phyloP scores from a whole-genome alignment of 2,797 vertebrate species.

The Ispidina lecontei region DNA sequence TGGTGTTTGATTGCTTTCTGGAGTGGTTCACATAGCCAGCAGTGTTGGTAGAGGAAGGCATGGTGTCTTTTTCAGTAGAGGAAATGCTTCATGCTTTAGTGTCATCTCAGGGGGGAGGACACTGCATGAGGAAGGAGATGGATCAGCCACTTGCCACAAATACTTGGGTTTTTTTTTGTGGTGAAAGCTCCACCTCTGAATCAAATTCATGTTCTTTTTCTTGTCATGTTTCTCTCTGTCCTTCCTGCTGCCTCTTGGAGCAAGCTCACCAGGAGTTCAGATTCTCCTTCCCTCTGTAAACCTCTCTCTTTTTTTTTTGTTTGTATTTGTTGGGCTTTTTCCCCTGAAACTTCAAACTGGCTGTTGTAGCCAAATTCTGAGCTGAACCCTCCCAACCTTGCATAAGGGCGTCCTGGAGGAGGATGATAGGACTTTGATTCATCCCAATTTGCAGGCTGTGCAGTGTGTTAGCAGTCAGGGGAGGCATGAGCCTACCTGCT shows the following conservation, averaged over 20 bases:
- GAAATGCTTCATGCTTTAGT: background rate
- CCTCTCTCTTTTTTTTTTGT: background rate
- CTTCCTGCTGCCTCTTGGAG: background rate
- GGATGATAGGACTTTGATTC: slow-evolving; percentile 46
- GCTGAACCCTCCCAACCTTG: slow-evolving; percentile 12
- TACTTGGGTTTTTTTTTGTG: background rate
- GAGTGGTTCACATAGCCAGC: background rate
- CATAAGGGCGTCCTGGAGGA: slow-evolving; percentile 48
- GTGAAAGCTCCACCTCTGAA: background rate
- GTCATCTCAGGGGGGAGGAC: background rate
- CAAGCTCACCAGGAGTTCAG: background rate
- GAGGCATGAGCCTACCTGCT: slow-evolving; percentile 63
- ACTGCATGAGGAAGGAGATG: background rate
- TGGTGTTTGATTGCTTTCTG: background rate
- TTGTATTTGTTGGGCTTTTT: background rate
- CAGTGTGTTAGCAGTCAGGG: slow-evolving; percentile 23
- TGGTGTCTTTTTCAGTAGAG: background rate
- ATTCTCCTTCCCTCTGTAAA: background rate
- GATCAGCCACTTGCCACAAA: background rate
- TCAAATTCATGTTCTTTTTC: background rate
- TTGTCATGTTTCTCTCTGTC: background rate
- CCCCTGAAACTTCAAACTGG: slow-evolving; percentile 17
- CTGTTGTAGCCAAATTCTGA: background rate
- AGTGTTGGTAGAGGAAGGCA: background rate
- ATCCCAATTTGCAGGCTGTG: background rate